Percentiles rank a stretch among this genome's conserved stretches.
Evolutionary conservation across 2,113 vertebrate genomes (phyloP).

Genomic region (Brachypteracias leptosomus): DNA sequence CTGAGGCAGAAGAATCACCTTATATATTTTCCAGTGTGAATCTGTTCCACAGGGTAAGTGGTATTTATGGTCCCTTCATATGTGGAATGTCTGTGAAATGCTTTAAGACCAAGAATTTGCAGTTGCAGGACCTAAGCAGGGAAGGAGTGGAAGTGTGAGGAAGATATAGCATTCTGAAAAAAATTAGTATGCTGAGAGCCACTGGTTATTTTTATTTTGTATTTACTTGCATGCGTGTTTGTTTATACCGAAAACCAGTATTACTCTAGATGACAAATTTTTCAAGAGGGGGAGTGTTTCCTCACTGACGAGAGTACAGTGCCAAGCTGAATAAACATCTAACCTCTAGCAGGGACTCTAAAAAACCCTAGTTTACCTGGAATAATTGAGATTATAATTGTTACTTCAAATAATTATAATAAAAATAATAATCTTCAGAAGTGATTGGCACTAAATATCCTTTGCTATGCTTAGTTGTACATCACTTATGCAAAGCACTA

Average conservation of each 20-base stretch:
- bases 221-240: background rate
- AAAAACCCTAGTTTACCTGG: background rate
- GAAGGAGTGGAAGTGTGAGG: background rate
- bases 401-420: background rate
- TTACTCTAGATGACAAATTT: background rate
- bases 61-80: background rate
- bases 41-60: background rate
- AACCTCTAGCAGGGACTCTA: background rate
- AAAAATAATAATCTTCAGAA: background rate
- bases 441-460: background rate
- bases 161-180: fast-evolving
- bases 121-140: background rate
- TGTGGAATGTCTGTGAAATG: background rate
- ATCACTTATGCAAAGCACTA: background rate
- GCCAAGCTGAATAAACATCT: background rate
- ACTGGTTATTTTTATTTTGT: background rate
- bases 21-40: background rate
- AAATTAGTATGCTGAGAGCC: background rate
- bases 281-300: background rate
- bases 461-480: background rate
- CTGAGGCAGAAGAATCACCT: background rate
- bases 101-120: background rate
- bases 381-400: background rate
- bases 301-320: background rate
- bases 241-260: background rate